Evolutionary conservation across 1,140 invertebrate species (phyloP), one percentile per base, ranked within the genome.

Genomic region (Rhizoglyphus robini): DNA sequence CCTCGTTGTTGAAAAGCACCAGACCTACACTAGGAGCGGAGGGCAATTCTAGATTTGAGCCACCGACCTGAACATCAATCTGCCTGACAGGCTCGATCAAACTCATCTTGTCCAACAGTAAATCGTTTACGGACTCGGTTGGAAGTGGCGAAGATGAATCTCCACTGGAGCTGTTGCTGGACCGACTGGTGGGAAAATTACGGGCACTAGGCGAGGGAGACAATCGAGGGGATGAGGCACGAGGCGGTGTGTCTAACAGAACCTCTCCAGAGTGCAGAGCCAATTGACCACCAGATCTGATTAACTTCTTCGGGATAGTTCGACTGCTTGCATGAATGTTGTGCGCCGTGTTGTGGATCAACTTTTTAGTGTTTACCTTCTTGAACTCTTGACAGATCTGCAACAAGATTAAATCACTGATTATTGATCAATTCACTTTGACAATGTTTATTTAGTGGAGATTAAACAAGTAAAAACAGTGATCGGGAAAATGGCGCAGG

Each of bases 1-100:
- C 77, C 73, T 84, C 82, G 64, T 77, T 78, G 68, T 83, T 81
- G 65, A 77, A 79, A 18, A 73, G 65, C 11, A 68, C 18, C 25
- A 69, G 63, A 20, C 68, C 67, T 32, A 67, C 68, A 63, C 65
- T 68, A 4, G 68, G 67, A 23, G 65, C 69, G 13, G 70, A 69
- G 30, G 66, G 65, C 25, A 58, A n/a, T 13, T 20, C n/a, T n/a
- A n/a, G 41, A 15, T 46, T 46, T 15, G 41, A 46, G 41, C 23
- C 41, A 46, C 15, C 41, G 23, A 46, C 23, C n/a, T n/a, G n/a
- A n/a, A n/a, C n/a, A n/a, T n/a, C n/a, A n/a, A n/a, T n/a, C n/a
- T 1, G 58, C 15, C 15, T 20, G 15, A n/a, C 13, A 11, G 36
- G 23, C 27, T 60, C 29, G 34, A 11, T 8, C 3, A 60, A 29